These are phyloP conservation scores for Noctua comes DNA, from an alignment of 2,888 invertebrate species.

Conservation along the genomic window DNA sequence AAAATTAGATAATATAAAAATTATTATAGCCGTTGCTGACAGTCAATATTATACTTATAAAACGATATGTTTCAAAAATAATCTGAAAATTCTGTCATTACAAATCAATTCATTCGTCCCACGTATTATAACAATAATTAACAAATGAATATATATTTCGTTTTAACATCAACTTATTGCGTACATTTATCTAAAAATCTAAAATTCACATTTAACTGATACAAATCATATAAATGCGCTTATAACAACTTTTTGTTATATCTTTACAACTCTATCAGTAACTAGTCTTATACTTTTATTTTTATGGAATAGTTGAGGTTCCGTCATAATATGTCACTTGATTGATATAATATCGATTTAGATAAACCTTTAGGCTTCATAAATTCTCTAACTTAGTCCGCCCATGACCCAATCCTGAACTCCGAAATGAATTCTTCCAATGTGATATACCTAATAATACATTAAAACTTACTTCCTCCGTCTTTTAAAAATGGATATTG, in stretches of 20 bases:
- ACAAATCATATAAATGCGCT: constrained; percentile 59
- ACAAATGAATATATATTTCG: constrained; percentile 53
- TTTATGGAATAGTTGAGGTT: constrained; percentile 40
- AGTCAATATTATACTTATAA: constrained; percentile 46
- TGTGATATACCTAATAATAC: not conserved
- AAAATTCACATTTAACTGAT: constrained; percentile 48
- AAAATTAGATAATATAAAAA: constrained; percentile 51
- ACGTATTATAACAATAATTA: constrained; percentile 36
- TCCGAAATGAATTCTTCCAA: not conserved
- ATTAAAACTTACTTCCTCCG: not conserved
- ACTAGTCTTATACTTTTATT: constrained; percentile 63
- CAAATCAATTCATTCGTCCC: constrained; percentile 25
- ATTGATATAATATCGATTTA: not conserved
- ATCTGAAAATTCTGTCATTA: constrained; percentile 23
- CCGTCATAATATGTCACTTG: constrained; percentile 34
- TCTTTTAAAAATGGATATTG: not conserved
- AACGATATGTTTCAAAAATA: constrained; percentile 52
- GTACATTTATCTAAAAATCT: constrained; percentile 56
- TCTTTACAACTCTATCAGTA: constrained; percentile 62
- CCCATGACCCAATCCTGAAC: not conserved
- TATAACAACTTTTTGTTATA: constrained; percentile 57
- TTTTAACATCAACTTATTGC: constrained; percentile 60
- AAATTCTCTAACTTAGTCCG: not conserved
- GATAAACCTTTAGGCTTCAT: constrained; percentile 1
- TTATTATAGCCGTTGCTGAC: constrained; percentile 60